Base-by-base conservation (phyloP, 1,140 invertebrate genomes). In the Frieseomelitta varia region DNA sequence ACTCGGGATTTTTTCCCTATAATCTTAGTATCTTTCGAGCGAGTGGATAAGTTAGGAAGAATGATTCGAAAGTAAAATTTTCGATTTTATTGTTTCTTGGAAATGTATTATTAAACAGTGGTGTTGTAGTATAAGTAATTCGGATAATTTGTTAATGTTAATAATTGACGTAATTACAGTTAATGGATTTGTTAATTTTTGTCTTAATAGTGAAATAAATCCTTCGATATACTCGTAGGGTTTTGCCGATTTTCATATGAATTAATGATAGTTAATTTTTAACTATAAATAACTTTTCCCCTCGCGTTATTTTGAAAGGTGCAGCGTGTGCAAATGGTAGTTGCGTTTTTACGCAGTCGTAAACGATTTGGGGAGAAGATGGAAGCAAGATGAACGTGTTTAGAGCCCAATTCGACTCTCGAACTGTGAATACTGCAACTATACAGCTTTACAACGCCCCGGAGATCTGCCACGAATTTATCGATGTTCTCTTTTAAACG, bases 401-500 rank as follows among this genome's bases (percentile, higher is more conserved):
- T 73, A 89, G 80, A 78, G 72, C 75, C 39, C 17, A 63, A 69
- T 84, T 79, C 56, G n/a, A 56, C 55, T 56, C 24, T 76, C 53
- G 19, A n/a, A 47, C 56, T 17, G 75, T 74, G 76, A 85, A 89
- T 86, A 87, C 83, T 82, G 84, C 89, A 90, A 90, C 87, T 88
- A 88, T 88, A 89, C 89, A 85, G 76, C 82, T 92, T 92, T 90
- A 92, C 86, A 90, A 88, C 72, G 69, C 91, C 89, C 86, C 63
- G 30, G 91, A 87, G 91, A 82, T 79, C 81, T 84, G 63, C 67
- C 81, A 72, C 79, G 85, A 86, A 84, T 86, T 89, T 89, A 86
- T 89, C 78, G 39, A n/a, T 47, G 73, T 68, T 86, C 80, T 61
- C 72, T 68, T 58, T 71, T 81, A 27, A 61, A 53, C 61, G 61